Percentiles rank a stretch among this genome's conserved stretches.
Evolutionary conservation across 2,888 invertebrate species (phyloP).

Genomic region (Resseliella maxima): DNA sequence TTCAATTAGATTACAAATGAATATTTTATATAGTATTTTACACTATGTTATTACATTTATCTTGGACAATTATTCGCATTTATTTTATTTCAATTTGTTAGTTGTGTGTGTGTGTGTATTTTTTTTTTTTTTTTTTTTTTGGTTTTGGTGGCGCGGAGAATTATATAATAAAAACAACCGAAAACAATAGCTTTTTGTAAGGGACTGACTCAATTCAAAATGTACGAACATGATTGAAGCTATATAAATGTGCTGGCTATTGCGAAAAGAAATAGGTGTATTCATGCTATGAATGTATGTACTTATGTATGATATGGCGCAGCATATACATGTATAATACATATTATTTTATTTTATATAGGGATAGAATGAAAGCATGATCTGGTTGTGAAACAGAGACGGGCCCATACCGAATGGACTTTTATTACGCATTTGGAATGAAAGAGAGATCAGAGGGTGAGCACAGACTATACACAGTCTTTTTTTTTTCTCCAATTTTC

Average conservation of each 20-base stretch:
- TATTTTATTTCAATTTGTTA: not conserved
- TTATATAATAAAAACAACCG: conserved; percentile 62
- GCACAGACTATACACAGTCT: not conserved
- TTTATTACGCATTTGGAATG: conserved; percentile 27
- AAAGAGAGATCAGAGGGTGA: conserved; percentile 35
- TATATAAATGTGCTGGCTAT: conserved; percentile 42
- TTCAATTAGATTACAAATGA: no score
- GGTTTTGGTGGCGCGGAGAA: conserved; percentile 29
- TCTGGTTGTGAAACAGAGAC: conserved; percentile 22
- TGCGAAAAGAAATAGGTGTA: conserved; percentile 14
- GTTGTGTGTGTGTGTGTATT: not conserved
- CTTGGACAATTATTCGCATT: not conserved
- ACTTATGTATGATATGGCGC: not conserved
- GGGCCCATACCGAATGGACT: not conserved
- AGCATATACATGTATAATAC: not conserved
- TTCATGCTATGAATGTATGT: not conserved
- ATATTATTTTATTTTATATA: not conserved
- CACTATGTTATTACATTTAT: no score
- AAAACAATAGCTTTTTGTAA: conserved; percentile 66
- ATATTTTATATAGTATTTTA: no score
- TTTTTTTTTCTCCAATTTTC: no score
- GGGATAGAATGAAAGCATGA: not conserved
- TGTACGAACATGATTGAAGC: conserved; percentile 31
- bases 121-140: conserved; percentile 18
- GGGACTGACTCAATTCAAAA: conserved; percentile 63